A percentile compares a stretch with the other conserved stretches of the same genome.
Conservation (phyloP, 2,113 vertebrate species). For the Falco punctatus region DNA sequence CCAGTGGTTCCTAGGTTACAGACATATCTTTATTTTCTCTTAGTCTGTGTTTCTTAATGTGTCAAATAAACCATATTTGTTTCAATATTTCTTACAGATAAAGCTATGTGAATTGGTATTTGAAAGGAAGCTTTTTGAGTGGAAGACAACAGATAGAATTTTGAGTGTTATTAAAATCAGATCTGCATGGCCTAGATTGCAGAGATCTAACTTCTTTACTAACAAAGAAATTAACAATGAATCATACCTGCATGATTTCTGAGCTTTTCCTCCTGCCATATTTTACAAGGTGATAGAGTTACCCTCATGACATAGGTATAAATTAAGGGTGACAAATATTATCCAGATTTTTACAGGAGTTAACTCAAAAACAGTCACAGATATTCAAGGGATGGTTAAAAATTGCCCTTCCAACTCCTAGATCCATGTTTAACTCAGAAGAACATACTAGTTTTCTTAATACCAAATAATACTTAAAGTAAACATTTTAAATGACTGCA, state of each 20-base stretch:
- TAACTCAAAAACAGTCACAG: neutral
- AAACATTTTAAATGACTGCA: conserved; percentile 65
- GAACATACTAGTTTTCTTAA: neutral
- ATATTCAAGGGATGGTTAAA: neutral
- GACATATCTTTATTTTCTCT: neutral
- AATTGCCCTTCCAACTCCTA: neutral
- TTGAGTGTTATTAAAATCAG: neutral
- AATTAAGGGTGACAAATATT: neutral
- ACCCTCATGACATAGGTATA: neutral
- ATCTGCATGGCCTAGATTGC: neutral
- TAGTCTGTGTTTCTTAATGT: neutral
- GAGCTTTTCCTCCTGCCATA: neutral
- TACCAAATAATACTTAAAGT: conserved; percentile 33
- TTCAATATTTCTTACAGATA: neutral
- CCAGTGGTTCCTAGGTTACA: neutral
- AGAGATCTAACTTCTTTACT: neutral
- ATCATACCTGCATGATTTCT: neutral
- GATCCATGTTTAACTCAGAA: neutral
- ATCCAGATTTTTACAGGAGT: neutral
- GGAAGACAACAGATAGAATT: neutral
- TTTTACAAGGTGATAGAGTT: neutral
- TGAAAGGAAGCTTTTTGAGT: neutral
- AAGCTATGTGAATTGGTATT: neutral
- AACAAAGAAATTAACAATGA: neutral
- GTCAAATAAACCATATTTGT: neutral